Percentiles rank a stretch among this genome's conserved stretches.
Conservation (phyloP, 92 coral and sea anemone genomes). For the Scolanthus callimorphus region DNA sequence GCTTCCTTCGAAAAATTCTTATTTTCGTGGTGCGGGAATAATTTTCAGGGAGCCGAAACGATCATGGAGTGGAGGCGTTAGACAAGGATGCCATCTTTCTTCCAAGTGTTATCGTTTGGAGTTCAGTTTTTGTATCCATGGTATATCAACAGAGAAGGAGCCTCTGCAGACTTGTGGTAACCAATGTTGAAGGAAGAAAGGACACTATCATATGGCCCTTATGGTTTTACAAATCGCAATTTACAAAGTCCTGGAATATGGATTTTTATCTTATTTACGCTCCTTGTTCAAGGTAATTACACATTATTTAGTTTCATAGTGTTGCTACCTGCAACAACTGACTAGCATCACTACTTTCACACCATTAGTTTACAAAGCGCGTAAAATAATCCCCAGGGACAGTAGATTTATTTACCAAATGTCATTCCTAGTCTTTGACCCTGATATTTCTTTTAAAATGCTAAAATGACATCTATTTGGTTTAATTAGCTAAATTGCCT, state of each 20-base stretch:
- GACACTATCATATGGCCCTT: no score
- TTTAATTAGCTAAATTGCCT: background rate
- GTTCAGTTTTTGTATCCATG: constrained; percentile 4
- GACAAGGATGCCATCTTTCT: background rate
- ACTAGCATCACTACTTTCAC: background rate
- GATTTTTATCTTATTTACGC: background rate
- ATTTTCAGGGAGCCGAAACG: background rate
- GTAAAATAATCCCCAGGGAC: no score
- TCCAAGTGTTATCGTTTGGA: no score
- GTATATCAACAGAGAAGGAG: background rate
- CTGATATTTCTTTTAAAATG: no score
- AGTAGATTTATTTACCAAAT: no score
- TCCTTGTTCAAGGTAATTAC: background rate
- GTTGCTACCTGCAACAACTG: background rate
- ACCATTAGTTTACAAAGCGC: background rate
- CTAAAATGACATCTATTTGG: no score
- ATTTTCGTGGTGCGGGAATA: background rate
- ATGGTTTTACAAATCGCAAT: background rate
- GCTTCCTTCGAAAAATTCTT: constrained; percentile 24
- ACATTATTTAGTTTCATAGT: background rate
- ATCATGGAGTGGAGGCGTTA: background rate
- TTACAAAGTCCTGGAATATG: background rate
- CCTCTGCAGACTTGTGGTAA: no score
- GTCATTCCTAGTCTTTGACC: no score
- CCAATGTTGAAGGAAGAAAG: no score